These are phyloP conservation scores for Hylaea fasciaria DNA, from an alignment of 2,888 invertebrate species.

Conservation along the genomic window DNA sequence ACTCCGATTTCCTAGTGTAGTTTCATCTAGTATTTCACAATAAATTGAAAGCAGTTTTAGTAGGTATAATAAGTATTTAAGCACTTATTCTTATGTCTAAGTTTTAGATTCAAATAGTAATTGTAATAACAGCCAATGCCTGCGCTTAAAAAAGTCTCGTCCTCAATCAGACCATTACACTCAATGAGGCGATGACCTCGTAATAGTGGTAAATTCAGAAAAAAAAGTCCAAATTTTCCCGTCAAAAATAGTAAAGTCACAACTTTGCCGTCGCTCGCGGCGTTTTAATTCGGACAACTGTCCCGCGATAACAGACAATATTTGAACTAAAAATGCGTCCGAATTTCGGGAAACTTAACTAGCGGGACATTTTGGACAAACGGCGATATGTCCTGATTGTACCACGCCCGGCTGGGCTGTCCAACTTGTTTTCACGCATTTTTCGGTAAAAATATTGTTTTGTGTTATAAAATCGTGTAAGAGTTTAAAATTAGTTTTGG, in stretches of 20 bases:
- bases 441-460: conserved; percentile 32
- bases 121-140: too few relatives aligned
- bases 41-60: too few relatives aligned
- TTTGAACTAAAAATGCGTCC: conserved; percentile 38
- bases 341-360: conserved; percentile 33
- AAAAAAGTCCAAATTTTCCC: neutral
- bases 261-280: conserved; percentile 11
- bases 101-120: too few relatives aligned
- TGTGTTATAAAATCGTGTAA: conserved; percentile 25
- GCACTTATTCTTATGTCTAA: too few relatives aligned
- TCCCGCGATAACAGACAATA: conserved; percentile 33
- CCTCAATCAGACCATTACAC: too few relatives aligned
- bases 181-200: too few relatives aligned
- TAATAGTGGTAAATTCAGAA: neutral
- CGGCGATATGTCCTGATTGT: conserved; percentile 34
- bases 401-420: too few relatives aligned
- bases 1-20: too few relatives aligned
- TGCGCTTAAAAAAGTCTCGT: too few relatives aligned
- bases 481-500: neutral
- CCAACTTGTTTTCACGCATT: conserved; percentile 31
- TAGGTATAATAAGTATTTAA: too few relatives aligned
- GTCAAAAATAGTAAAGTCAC: conserved; percentile 6
- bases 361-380: conserved; percentile 26
- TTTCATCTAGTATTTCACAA: too few relatives aligned
- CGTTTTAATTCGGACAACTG: conserved; percentile 30